Evolutionary conservation across 2,888 invertebrate genomes (phyloP), one percentile per base, ranked within the genome.

Genomic region (Sinodicranocentrus sp.): DNA sequence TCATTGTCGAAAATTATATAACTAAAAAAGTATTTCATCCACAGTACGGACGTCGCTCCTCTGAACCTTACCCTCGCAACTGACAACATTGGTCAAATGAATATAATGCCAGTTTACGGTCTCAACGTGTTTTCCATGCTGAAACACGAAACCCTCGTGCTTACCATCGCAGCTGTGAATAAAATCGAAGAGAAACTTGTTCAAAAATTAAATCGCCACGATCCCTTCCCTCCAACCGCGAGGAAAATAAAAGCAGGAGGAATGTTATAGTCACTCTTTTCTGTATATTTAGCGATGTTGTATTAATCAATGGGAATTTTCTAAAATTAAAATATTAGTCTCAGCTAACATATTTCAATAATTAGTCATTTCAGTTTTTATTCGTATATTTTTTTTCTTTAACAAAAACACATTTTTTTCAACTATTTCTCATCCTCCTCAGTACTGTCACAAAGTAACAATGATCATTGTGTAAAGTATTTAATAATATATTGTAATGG

Each of bases 41-140:
- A 89, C 91, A 97, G 96, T 88, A 92, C 93, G 57, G 98, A 98
- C 90, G 92, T 95, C 68, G 96, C 97, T 92, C 96, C 98, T 0
- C 92, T 94, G 85, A 98, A 98, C 90, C 95, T 99, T 86, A 94
- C 96, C 59, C 91, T 94, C 39, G 98, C 98, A 0, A 94, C 95
- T 1, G 94, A 96, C 88, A 88, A 90, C 1, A 92, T 98, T n/a
- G 93, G 93, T 44, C 95, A 96, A 90, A 93, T 97, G 44, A 99
- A 97, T 91, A 92, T 98, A 25, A 97, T 99, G 97, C 99, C 99
- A 10, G 94, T 94, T 0, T 99, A 98, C 92, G 93, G 93, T 33
- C 92, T 99, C 17, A 99, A 99, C 92, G 97, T 98, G 0, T 95
- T 95, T 91, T 98, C 98, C 43, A 98, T 99, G 96, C 90, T 99